A percentile compares a stretch with the other conserved stretches of the same genome.
phyloP scores from a whole-genome alignment of 2,888 invertebrate species.

The Dioctria linearis region DNA sequence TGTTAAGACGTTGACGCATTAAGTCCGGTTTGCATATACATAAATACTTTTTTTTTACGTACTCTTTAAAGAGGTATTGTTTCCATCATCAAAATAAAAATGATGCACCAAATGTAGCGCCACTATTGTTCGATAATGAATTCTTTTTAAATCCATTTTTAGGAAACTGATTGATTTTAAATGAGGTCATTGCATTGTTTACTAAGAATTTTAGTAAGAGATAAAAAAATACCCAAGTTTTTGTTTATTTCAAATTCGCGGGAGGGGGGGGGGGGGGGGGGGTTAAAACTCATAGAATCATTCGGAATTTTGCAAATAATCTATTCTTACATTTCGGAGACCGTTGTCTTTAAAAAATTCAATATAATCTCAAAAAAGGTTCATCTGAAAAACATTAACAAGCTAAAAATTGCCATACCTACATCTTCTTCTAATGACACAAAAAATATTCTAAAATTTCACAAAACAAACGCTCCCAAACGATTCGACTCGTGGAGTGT shows the following conservation, averaged over 20 bases:
- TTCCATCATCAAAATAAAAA: not conserved
- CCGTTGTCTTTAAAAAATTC: too few relatives aligned
- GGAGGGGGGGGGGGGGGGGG: not conserved
- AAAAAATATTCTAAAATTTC: too few relatives aligned
- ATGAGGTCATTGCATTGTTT: not conserved
- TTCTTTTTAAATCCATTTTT: constrained; percentile 29
- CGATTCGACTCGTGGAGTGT: too few relatives aligned
- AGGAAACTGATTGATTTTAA: not conserved
- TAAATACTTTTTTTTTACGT: not conserved
- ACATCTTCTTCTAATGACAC: too few relatives aligned
- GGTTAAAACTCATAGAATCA: too few relatives aligned
- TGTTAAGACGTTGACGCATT: not conserved
- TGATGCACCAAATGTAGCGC: constrained; percentile 37
- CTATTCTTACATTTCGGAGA: too few relatives aligned
- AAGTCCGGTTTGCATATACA: constrained; percentile 16
- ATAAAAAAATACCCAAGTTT: not conserved
- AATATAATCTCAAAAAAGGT: too few relatives aligned
- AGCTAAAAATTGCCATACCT: too few relatives aligned
- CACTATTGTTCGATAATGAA: constrained; percentile 27
- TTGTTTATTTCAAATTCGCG: not conserved
- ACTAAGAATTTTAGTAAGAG: too few relatives aligned
- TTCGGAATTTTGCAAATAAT: too few relatives aligned
- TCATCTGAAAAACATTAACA: too few relatives aligned
- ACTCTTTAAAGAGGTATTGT: constrained; percentile 22
- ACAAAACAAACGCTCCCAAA: too few relatives aligned